A percentile compares a stretch with the other conserved stretches of the same genome.
Conservation (phyloP, 2,797 vertebrate genomes). For the Sciurus carolinensis region DNA sequence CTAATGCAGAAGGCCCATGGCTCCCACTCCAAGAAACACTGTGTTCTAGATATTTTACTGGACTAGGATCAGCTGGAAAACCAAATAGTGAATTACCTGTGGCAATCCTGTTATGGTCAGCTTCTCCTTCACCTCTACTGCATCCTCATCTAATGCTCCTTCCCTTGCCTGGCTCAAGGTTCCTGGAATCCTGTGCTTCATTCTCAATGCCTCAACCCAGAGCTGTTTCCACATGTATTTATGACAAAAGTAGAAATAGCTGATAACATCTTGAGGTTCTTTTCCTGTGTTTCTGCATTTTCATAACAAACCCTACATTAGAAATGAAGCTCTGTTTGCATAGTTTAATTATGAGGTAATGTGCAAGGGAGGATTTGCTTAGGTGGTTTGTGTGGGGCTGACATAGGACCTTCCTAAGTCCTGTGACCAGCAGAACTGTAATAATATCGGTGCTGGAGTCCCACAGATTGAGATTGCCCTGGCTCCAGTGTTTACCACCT, state of each 20-base stretch:
- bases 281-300: conserved; percentile 4
- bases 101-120: neutral
- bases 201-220: neutral
- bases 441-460: neutral
- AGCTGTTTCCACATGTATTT: neutral
- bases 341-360: neutral
- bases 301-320: neutral
- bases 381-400: neutral
- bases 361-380: neutral
- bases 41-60: neutral
- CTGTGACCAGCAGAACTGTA: neutral
- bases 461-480: neutral
- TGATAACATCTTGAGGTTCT: neutral
- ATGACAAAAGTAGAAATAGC: neutral
- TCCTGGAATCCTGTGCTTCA: neutral
- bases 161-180: neutral
- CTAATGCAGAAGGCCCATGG: neutral
- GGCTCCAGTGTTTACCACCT: neutral
- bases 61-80: neutral
- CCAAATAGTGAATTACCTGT: neutral
- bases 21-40: neutral
- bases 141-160: neutral
- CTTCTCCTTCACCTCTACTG: neutral
- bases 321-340: neutral
- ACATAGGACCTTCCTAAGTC: neutral